phyloP scores from a whole-genome alignment of 2,113 vertebrate species.

The Sylvia atricapilla region DNA sequence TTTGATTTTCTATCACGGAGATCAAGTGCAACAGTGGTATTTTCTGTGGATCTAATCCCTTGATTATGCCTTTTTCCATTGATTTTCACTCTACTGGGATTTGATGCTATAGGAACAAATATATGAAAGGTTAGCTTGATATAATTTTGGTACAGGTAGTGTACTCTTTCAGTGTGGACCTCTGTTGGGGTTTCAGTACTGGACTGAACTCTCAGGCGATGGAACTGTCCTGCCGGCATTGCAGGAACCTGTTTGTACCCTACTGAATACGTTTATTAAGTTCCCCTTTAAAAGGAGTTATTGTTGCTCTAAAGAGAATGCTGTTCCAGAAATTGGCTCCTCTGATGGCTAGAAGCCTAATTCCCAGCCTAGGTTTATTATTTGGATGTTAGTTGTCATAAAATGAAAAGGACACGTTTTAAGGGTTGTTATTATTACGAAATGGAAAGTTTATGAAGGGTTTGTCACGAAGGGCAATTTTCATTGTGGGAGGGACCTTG shows the following conservation, averaged over 20 bases:
- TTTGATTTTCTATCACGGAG: not conserved
- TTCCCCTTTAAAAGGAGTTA: not conserved
- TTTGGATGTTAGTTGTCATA: not conserved
- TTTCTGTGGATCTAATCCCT: not conserved
- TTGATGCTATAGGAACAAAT: not conserved
- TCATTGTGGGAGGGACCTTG: not conserved
- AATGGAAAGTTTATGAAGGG: not conserved
- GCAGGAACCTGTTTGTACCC: not conserved
- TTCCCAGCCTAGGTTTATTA: not conserved
- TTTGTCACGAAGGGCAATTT: not conserved
- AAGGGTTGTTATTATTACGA: not conserved
- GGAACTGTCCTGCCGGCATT: not conserved
- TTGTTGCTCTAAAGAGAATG: not conserved
- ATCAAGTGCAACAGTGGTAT: not conserved
- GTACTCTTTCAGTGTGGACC: not conserved
- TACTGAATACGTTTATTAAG: not conserved
- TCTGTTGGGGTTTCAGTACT: not conserved
- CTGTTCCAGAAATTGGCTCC: not conserved
- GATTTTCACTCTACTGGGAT: not conserved
- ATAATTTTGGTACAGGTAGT: not conserved
- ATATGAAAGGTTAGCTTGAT: not conserved
- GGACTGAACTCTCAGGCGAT: not conserved
- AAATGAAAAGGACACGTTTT: not conserved
- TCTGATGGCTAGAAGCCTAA: not conserved
- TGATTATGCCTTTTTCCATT: not conserved